Evolutionary conservation across 1,140 invertebrate genomes (phyloP), one percentile per base, ranked within the genome.

Genomic region (Drosophila lowei): DNA sequence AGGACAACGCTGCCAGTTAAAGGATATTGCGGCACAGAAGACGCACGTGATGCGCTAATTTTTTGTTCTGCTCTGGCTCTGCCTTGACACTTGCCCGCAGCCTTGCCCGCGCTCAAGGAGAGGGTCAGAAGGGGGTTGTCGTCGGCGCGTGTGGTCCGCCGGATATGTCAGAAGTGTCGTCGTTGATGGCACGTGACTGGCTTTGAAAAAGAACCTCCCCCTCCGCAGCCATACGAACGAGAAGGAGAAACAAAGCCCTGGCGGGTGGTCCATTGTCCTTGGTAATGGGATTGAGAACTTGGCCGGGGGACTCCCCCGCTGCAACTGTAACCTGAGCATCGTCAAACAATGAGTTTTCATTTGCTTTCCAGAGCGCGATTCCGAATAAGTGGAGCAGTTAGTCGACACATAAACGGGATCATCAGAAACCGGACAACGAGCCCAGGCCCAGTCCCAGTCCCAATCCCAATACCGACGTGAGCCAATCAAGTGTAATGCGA

Each of bases 41-140:
- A 28, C 49, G 86, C 88, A 90, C 88, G 88, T 90, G 88, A 90
- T 90, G 89, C 88, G 89, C 89, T 90, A 90, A 90, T 90, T 90
- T 83, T 81, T 70, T 79, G 84, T 73, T 72, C 60, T 76, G 72
- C 63, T 5, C 34, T 38, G 34, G 23, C 23, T 25, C 23, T 25
- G 23, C 23, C 23, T 25, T 25, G 23, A 25, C 23, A 25, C 23
- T 25, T 25, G 23, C 23, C 18, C 18, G 4, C 21, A 9, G 13
- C 15, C 42, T 13, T 5, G 41, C 43, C 25, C 18, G 6, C 13
- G 9, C 46, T 30, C 30, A 16, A 30, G 23, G 25, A 16, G 43
- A 9, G 25, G 2, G 11, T 53, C 53, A 30, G 41, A 42, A 68
- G 18, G 3, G 52, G 66, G 44, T 57, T 70, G 64, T 34, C 50